Evolutionary conservation across 2,888 invertebrate genomes (phyloP), one percentile per base, ranked within the genome.

Genomic region (Eilema depressum): DNA sequence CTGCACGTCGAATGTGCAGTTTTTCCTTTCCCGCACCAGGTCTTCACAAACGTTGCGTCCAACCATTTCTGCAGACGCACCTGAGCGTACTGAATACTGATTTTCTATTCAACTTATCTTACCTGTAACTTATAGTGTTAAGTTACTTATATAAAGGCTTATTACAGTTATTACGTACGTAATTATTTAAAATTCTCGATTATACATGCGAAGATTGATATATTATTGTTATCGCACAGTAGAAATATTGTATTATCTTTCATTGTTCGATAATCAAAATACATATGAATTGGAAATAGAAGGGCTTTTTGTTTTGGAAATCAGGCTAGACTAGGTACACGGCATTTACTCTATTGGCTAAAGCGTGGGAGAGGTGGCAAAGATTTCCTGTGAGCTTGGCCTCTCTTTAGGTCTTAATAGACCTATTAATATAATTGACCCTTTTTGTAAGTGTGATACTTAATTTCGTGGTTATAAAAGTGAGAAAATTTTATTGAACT

Each of bases 1-100:
- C 69, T 94, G 85, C 0, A 96, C 90, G 87, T 97, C 92, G 86
- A 98, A 98, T 5, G 96, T 96, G 81, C 97, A 97, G 77, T 96
- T 97, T 70, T 96, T 92, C 68, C 98, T 96, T 90, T 98, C 98
- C 77, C 93, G 96, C 71, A 95, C 89, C 68, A 98, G 91, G 89
- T 98, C 97, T 62, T 96, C 95, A 87, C 97, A 97, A 8, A 97
- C 88, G 70, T 83, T 85, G 3, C 37, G 53, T 11, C 74, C 79
- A 37, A 83, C 74, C 91, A 90, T 91, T 23, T 61, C 47, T 61
- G 73, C 70, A 78, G 41, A 33, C 57, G 37, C 23, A 56, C 26
- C 20, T 28, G 30, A 25, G 12, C 63, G 20, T 26, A 68, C 30
- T 62, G 62, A 53, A 5, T 25, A 41, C 41, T 4, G 23, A 8